Evolutionary conservation across 2,113 vertebrate genomes (phyloP), one percentile per base, ranked within the genome.

Genomic region (Nothobranchius kuhntae): DNA sequence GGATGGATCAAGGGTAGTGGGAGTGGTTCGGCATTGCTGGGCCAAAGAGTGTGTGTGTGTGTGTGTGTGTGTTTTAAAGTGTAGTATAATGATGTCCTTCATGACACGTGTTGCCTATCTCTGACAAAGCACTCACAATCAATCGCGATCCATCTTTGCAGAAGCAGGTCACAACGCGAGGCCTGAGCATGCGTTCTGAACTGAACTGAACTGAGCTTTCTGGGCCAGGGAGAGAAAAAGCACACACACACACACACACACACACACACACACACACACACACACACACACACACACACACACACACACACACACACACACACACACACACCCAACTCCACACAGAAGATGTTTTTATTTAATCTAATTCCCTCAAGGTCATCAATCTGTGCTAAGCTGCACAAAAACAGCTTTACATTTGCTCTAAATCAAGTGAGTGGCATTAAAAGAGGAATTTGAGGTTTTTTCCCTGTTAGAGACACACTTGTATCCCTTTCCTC

Each of bases 191-290:
- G 66, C 67, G 77, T 89, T 81, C 78, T 72, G 76, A 75, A 76
- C 53, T 52, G 65, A 84, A 81, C 73, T 89, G 82, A 88, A 81
- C 71, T 63, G 76, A 83, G 83, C 61, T 83, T 88, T 86, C 74
- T 83, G 86, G 86, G 82, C 76, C 68, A 77, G 61, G 57, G 57
- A 85, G 76, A 65, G 65, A 79, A 66, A 54, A 61, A 69, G 65
- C 70, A 81, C 71, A 83, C 68, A 61, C 74, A 75, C 38, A 40
- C 38, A 40, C 38, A 40, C 38, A 40, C 38, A 40, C 38, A 36
- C 62, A 50, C 61, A 40, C 38, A 40, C 38, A 6, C 38, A n/a
- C 14, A 53, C 52, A 13, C 26, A 38, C 54, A 71, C 30, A 48
- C 57, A 67, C 69, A 52, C 78, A 75, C 86, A 66, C 69, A 75